Evolutionary conservation across 1,140 invertebrate species (phyloP).

Genomic region (Leptopilina clavipes): DNA sequence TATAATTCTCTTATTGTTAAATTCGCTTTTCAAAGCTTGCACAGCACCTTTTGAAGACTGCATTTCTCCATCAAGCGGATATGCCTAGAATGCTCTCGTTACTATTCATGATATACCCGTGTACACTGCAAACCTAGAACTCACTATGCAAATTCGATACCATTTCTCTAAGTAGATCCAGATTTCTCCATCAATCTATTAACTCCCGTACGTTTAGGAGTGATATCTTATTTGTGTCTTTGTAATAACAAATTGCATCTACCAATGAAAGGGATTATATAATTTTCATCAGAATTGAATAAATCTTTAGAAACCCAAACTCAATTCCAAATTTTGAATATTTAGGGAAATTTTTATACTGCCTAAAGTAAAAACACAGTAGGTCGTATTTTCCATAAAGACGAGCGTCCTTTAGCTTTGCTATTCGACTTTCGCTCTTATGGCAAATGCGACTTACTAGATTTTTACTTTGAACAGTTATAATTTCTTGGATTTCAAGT

Average conservation of each 20-base stretch:
- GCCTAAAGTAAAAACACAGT: too few relatives aligned
- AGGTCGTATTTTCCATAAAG: too few relatives aligned
- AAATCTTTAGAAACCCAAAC: too few relatives aligned
- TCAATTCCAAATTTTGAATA: too few relatives aligned
- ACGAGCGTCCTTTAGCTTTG: too few relatives aligned
- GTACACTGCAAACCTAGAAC: background rate
- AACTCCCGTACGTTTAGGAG: background rate
- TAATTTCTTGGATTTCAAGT: too few relatives aligned
- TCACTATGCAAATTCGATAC: conserved; percentile 27
- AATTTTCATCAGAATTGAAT: too few relatives aligned
- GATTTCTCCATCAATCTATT: conserved; percentile 15
- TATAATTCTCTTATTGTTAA: conserved; percentile 16
- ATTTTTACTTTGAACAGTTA: too few relatives aligned
- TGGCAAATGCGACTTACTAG: too few relatives aligned
- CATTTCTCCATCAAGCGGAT: background rate
- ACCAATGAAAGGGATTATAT: too few relatives aligned
- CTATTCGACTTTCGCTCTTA: too few relatives aligned
- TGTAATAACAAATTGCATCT: background rate
- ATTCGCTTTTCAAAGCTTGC: conserved; percentile 7
- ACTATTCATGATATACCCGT: conserved; percentile 23
- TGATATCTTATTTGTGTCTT: background rate
- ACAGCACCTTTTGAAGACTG: conserved; percentile 21
- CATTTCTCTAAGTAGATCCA: conserved; percentile 19
- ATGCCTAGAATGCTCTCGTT: conserved; percentile 23
- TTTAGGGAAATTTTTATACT: too few relatives aligned